Base-by-base conservation (phyloP, 2,113 vertebrate species). In the Callithrix jacchus region DNA sequence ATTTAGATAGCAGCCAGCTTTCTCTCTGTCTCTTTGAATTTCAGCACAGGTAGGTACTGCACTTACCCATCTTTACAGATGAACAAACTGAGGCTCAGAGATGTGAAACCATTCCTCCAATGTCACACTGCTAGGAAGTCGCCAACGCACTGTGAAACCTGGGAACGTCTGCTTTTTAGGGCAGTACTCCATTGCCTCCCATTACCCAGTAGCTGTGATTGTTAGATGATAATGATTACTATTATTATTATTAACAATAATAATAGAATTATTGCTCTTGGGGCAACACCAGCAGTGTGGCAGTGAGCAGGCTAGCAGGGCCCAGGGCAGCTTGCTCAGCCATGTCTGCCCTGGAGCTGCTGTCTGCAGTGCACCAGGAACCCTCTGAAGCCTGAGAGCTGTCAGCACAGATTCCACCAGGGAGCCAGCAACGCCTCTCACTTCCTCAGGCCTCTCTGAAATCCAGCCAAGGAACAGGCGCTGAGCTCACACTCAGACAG, bases 361-460 rank as follows among this genome's bases (percentile, higher is more conserved):
- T 25, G 7, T 6, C 5, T 1, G 42, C 61, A 8, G 66, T 10
- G 49, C 42, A 23, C 73, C 47, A 13, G 86, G 81, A 56, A 47
- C 45, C 74, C 61, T 66, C 84, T 0, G 9, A 37, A 89, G 89
- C 73, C 58, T 83, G 5, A 0, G 52, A 79, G 79, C 83, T 96
- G 96, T 97, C 91, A 96, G 80, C 92, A 84, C 45, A 54, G 79
- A 79, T 52, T 56, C 61, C 83, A 45, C 73, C 13, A 10, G 93
- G 86, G 94, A 94, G 37, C 5, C 0, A 58, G 61, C 61, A 70
- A 27, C 89, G 83, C 37, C 95, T 42, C 11, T 5, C 11, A 9
- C 88, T 91, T 93, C 83, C 79, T 92, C 23, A 0, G 83, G 68
- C 61, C 96, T 58, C 90, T 92, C 89, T 96, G 97, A 97, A 89